Conservation (phyloP, 2,113 vertebrate species). For the Tiliqua scincoides region DNA sequence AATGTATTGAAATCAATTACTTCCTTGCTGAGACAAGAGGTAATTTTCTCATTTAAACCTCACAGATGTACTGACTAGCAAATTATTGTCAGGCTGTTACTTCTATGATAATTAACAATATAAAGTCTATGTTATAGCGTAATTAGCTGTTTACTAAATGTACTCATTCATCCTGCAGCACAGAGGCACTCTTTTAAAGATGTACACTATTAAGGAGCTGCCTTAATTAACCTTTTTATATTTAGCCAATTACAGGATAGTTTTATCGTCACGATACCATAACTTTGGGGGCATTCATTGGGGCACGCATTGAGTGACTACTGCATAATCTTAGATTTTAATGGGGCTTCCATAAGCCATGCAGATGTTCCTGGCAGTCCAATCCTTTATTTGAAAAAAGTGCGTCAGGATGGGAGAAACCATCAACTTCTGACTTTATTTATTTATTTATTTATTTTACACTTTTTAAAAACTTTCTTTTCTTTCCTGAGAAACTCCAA, state of each 20-base stretch:
- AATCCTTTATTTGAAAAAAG: too few species aligned
- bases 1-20: constrained; percentile 69
- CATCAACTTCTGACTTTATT: too few species aligned
- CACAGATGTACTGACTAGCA: constrained; percentile 58
- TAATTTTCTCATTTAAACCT: constrained; percentile 73
- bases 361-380: not conserved
- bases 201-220: constrained; percentile 51
- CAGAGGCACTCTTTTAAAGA: constrained; percentile 50
- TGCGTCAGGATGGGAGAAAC: not conserved
- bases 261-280: constrained; percentile 33
- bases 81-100: constrained; percentile 67
- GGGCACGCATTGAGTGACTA: not conserved
- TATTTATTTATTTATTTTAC: too few species aligned
- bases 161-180: constrained; percentile 43
- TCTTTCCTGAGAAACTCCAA: too few species aligned
- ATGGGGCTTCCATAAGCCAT: not conserved
- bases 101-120: constrained; percentile 72
- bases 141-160: constrained; percentile 73
- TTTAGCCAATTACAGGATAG: constrained; percentile 51
- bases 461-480: not conserved
- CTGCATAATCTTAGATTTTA: constrained; percentile 15
- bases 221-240: constrained; percentile 68
- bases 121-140: constrained; percentile 59
- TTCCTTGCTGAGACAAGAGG: constrained; percentile 70
- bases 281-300: constrained; percentile 34